phyloP scores from a whole-genome alignment of 2,888 invertebrate species.

The Clusia tigrina region DNA sequence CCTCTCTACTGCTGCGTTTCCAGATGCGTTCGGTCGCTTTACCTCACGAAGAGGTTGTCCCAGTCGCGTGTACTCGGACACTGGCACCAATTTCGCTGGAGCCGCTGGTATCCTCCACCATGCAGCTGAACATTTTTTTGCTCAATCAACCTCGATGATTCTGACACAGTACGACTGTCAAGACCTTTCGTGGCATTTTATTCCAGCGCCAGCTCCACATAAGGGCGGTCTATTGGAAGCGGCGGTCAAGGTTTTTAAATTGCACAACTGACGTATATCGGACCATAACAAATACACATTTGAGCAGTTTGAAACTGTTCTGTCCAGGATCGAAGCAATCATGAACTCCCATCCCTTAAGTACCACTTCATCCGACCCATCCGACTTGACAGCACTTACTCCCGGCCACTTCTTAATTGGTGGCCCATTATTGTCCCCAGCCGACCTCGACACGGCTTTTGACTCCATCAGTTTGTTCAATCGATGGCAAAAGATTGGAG shows the following conservation, averaged over 20 bases:
- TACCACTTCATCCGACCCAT: background rate
- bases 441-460: background rate
- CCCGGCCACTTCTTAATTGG: constrained; percentile 19
- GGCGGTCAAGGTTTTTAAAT: constrained; percentile 13
- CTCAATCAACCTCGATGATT: background rate
- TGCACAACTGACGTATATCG: constrained; percentile 12
- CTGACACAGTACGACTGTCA: background rate
- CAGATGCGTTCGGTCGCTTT: constrained; percentile 32
- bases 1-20: constrained; percentile 28
- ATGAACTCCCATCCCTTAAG: background rate
- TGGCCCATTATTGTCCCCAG: background rate
- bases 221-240: constrained; percentile 11
- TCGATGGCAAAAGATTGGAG: constrained; percentile 18
- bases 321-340: background rate
- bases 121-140: background rate
- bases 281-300: constrained; percentile 16
- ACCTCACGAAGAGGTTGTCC: constrained; percentile 31
- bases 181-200: constrained; percentile 8
- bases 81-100: constrained; percentile 26
- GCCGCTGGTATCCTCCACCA: constrained; percentile 2
- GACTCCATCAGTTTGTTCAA: background rate
- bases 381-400: constrained; percentile 8
- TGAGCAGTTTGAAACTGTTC: constrained; percentile 16
- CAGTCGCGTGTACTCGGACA: constrained; percentile 25
- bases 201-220: constrained; percentile 13